Evolutionary conservation across 1,140 invertebrate species (phyloP), one percentile per base, ranked within the genome.

Genomic region (Drosophila fuyamai): DNA sequence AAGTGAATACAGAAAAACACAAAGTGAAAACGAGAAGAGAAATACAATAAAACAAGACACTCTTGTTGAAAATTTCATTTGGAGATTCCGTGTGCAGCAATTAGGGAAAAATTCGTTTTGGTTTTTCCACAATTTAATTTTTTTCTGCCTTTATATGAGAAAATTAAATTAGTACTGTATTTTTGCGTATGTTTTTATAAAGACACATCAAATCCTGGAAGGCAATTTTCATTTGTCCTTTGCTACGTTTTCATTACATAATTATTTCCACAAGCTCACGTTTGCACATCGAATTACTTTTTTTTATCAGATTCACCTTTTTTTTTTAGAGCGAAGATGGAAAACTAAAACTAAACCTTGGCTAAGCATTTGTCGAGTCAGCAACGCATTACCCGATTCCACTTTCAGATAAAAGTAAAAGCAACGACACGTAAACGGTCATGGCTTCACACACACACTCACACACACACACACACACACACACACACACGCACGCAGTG

Each of bases 361-460:
- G 67, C 71, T 75, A 41, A 43, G 81, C 77, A 66, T 55, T 86
- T 77, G 74, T 58, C 81, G 60, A 83, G 79, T 89, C 84, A 88
- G 83, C 79, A 89, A 79, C 61, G 79, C 83, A 88, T 89, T 79
- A 82, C 62, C 60, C 79, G 82, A 86, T 86, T 51, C 82, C 82
- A 86, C 85, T 86, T 78, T 55, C 50, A 86, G 83, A 88, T 88
- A 88, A 86, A 81, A 85, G 78, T 83, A 76, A 83, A 76, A 76
- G 81, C 81, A 85, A 80, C 80, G 80, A 82, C 75, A 76, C 81
- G 76, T 71, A 81, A 86, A 75, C 55, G 65, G 76, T 62, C 60
- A 81, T 65, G 71, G 48, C 54, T 55, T 44, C 54, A 70, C 40
- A 71, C 55, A 47, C 48, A 7, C 18, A 54, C 38, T 36, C 47